phyloP scores from a whole-genome alignment of 2,113 vertebrate species.

The Trichomycterus rosablanca region DNA sequence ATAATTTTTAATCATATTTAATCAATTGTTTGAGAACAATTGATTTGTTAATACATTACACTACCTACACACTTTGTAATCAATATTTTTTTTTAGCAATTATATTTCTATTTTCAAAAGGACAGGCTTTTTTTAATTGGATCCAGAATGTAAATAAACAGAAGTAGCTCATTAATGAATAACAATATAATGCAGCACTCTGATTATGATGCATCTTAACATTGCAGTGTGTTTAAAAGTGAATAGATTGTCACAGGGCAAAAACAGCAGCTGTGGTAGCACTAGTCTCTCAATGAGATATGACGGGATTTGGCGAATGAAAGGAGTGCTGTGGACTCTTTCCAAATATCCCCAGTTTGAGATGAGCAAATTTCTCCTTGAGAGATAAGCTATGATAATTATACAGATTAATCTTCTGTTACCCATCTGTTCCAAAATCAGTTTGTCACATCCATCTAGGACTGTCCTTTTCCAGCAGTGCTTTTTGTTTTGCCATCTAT shows the following conservation, averaged over 20 bases:
- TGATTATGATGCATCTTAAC: conserved; percentile 11
- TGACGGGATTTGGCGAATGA: conserved; percentile 34
- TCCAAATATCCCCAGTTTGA: conserved; percentile 38
- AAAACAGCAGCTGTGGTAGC: conserved; percentile 8
- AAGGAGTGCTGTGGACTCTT: conserved; percentile 35
- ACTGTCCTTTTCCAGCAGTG: conserved; percentile 48
- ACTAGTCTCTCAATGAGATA: conserved; percentile 30
- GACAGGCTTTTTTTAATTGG: background rate
- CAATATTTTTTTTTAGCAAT: too few relatives aligned
- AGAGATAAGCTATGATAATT: conserved; percentile 60
- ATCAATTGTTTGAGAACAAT: background rate
- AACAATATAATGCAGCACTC: background rate
- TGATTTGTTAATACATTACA: background rate
- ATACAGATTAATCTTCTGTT: conserved; percentile 65
- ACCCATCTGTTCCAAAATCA: conserved; percentile 58
- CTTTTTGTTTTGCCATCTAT: conserved; percentile 36
- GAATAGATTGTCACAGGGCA: conserved; percentile 20
- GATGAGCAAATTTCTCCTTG: conserved; percentile 45
- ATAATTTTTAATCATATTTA: too few relatives aligned
- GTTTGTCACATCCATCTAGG: conserved; percentile 66
- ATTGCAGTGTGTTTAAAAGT: conserved; percentile 8
- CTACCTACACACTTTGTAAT: background rate
- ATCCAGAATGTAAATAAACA: background rate
- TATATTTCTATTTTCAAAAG: conserved; percentile 1
- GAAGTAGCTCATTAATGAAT: background rate